Conservation (phyloP, 2,797 vertebrate species). For the Ispidina picta region DNA sequence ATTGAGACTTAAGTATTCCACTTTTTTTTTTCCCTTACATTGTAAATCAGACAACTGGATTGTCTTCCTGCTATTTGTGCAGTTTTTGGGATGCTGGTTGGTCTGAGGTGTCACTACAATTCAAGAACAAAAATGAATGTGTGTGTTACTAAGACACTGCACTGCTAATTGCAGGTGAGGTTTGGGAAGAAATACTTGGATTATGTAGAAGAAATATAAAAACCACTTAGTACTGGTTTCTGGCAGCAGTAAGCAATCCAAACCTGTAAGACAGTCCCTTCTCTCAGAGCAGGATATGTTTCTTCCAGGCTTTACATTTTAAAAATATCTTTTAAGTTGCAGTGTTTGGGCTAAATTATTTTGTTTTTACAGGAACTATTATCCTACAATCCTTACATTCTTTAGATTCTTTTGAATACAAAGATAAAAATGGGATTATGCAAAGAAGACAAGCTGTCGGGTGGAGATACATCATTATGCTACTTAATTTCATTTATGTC, state of each 20-base stretch:
- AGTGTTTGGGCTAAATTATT: neutral
- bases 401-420: neutral
- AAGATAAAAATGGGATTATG: conserved; percentile 3
- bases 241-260: neutral
- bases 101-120: neutral
- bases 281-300: neutral
- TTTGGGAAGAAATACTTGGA: neutral
- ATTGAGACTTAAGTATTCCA: neutral
- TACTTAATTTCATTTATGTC: neutral
- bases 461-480: neutral
- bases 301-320: neutral
- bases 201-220: neutral
- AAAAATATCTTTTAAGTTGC: neutral
- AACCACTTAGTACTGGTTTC: neutral
- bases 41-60: neutral
- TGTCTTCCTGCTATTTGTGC: neutral
- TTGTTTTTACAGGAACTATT: neutral
- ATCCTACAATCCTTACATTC: neutral
- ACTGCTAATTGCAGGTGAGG: neutral
- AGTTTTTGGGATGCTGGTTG: neutral
- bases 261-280: neutral
- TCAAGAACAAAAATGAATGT: neutral
- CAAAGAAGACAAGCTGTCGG: neutral
- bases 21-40: neutral
- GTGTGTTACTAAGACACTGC: neutral